phyloP scores from a whole-genome alignment of 2,797 vertebrate species.

The Siniperca scherzeri region DNA sequence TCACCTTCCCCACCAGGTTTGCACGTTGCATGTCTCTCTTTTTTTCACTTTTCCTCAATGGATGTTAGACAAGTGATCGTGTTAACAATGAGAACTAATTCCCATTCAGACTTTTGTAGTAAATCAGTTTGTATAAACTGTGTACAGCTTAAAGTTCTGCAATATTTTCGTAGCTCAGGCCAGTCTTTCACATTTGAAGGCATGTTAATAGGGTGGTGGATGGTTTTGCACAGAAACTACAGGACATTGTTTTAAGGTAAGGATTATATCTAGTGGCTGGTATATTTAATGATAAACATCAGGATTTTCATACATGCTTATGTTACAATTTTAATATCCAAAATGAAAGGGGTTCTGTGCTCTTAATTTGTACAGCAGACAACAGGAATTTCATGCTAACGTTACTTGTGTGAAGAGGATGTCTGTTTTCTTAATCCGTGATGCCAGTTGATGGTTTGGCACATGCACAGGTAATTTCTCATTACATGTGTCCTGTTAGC shows the following conservation, averaged over 20 bases:
- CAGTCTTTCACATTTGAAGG: not conserved
- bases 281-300: no score
- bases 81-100: not conserved
- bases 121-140: not conserved
- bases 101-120: not conserved
- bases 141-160: not conserved
- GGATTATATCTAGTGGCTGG: not conserved
- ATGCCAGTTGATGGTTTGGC: no score
- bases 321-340: not conserved
- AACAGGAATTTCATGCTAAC: no score
- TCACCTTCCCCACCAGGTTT: constrained; percentile 73
- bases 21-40: constrained; percentile 46
- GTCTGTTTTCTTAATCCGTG: no score
- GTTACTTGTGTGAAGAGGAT: no score
- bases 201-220: not conserved
- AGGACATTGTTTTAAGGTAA: not conserved
- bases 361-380: no score
- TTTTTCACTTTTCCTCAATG: constrained; percentile 48
- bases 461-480: no score
- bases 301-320: not conserved
- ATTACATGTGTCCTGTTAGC: not conserved
- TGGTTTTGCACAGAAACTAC: not conserved
- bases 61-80: constrained; percentile 61
- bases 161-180: not conserved
- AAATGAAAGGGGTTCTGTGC: not conserved